Base-by-base conservation (phyloP, 2,888 invertebrate species). In the Cloeon dipterum region DNA sequence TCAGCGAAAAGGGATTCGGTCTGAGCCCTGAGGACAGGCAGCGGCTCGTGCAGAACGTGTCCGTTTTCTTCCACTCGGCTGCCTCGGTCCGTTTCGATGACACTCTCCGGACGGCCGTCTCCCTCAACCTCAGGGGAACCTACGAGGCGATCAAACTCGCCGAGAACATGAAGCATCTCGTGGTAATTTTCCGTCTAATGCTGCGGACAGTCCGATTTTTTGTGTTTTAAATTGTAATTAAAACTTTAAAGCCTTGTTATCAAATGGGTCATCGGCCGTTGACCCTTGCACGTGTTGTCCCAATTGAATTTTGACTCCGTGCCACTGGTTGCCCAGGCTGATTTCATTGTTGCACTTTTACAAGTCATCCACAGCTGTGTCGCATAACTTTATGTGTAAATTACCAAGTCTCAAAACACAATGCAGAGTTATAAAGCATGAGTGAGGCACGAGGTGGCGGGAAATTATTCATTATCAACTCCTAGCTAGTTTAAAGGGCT, bases 51-150 rank as follows among this genome's bases (percentile, higher is more conserved):
- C 4, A n/a, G 13, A 17, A 26, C 10, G 32, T 32, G 1, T 38
- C 38, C 3, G 25, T 38, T 2, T 32, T 38, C 20, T 38, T 38
- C 38, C 38, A 38, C 33, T 32, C 23, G 7, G 38, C 38, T 5
- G 38, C 38, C 25, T 34, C 38, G 3, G 38, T 38, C 14, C 29
- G 38, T n/a, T 38, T 38, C 14, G 38, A 38, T 13, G 38, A 38
- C 25, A 26, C 38, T n/a, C n/a, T 38, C n/a, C 4, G 18, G 5
- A 33, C 38, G 7, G 38, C 38, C 13, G 33, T 38, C 4, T 34
- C 13, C 13, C 17, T 38, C 13, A 38, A 38, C 13, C 25, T 32
- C 4, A 32, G 38, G 16, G 38, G 38, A 7, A 38, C 38, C 2
- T 34, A 34, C 20, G 16, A 34, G 18, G 34, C 32, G 13, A 13